Evolutionary conservation across 2,797 vertebrate genomes (phyloP), one percentile per base, ranked within the genome.

Genomic region (Ctenopoma multispine): DNA sequence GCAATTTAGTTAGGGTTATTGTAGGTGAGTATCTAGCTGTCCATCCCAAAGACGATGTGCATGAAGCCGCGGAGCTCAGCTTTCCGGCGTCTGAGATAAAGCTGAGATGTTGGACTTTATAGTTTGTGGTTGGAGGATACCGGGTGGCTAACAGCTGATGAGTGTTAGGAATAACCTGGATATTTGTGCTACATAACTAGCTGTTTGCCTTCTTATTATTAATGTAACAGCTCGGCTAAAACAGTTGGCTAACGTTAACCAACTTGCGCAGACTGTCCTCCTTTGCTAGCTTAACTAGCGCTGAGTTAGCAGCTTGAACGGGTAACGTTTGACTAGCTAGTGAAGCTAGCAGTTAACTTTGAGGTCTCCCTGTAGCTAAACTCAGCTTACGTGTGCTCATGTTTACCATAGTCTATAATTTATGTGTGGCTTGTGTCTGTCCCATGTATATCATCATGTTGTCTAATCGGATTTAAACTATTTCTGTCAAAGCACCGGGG

Each of bases 391-490:
- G 5, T 51, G 6, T n/a, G 0, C 3, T 38, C 7, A 17, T 11
- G 23, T 41, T 74, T 53, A 7, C 43, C 8, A 12, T 2, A 34
- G 43, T 11, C 40, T 36, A 20, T 21, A 27, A 14, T n/a, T 7
- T 54, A 59, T 24, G n/a, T 14, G 46, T 59, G 38, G 40, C 6
- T 62, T 20, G 40, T 46, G 23, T 69, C 29, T 13, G 58, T 63
- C 49, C 53, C n/a, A 41, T 79, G 71, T 72, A 72, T 69, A 68
- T 88, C 70, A 86, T 79, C 80, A 62, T 80, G 77, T 71, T 64
- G 36, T 44, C n/a, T 89, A 79, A 73, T 88, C 61, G 43, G 53
- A 60, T 89, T 80, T 77, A 60, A 61, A 61, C 84, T 88, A 89
- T 89, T 89, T 83, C 20, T 75, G 84, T 78, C 77, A 10, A 70